Evolutionary conservation across 2,797 vertebrate genomes (phyloP).

Genomic region (Parotocinclus haroldoi): DNA sequence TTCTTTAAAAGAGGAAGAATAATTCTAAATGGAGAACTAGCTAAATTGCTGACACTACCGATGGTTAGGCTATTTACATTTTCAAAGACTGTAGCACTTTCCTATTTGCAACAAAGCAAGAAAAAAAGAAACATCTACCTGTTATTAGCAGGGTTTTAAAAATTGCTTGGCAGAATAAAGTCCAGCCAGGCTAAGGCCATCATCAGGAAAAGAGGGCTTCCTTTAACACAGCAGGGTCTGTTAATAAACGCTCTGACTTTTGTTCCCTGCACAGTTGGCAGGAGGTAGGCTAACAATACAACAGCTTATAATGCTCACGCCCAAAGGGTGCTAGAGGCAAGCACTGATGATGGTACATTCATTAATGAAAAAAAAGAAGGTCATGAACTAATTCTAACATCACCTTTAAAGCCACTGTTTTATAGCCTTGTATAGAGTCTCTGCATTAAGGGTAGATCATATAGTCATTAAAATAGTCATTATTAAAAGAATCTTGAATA

Average conservation of each 20-base stretch:
- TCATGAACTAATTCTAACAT: slow-evolving; percentile 52
- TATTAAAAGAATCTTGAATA: slow-evolving; percentile 17
- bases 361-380: slow-evolving; percentile 63
- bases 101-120: slow-evolving; percentile 20
- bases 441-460: slow-evolving; percentile 22
- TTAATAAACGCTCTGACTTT: slow-evolving; percentile 90
- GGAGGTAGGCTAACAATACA: slow-evolving; percentile 90
- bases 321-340: slow-evolving; percentile 83
- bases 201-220: slow-evolving; percentile 76
- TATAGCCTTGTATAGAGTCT: not conserved
- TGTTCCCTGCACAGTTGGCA: slow-evolving; percentile 87
- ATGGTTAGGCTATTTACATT: slow-evolving; percentile 13
- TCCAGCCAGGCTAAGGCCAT: slow-evolving; percentile 47
- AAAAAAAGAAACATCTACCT: slow-evolving; percentile 34
- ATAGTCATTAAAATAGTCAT: not conserved
- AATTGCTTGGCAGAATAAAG: slow-evolving; percentile 30
- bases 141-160: slow-evolving; percentile 35
- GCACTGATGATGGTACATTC: slow-evolving; percentile 87
- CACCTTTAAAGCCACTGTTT: slow-evolving; percentile 40
- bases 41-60: slow-evolving; percentile 20
- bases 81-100: slow-evolving; percentile 29
- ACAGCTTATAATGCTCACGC: slow-evolving; percentile 85
- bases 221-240: slow-evolving; percentile 89
- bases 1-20: slow-evolving; percentile 21
- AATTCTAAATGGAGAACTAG: slow-evolving; percentile 24